phyloP scores from a whole-genome alignment of 2,113 vertebrate species.

The Sus scrofa region T2T-Sscrofa CM000818.6:13991001-13991500 shows the following conservation, averaged over 20 bases:
- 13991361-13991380: constrained; percentile 25
- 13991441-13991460: background rate
- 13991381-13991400: background rate
- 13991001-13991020: too few relatives aligned
- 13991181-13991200: background rate
- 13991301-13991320: background rate
- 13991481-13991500: too few relatives aligned
- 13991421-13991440: background rate
- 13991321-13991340: background rate
- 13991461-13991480: too few relatives aligned
- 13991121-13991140: background rate
- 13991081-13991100: background rate
- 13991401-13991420: background rate
- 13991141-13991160: background rate
- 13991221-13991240: background rate
- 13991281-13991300: background rate
- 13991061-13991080: too few relatives aligned
- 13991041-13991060: too few relatives aligned
- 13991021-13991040: too few relatives aligned
- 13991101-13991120: background rate
- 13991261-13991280: background rate
- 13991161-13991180: background rate
- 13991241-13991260: background rate
- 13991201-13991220: background rate
- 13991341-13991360: background rate